A percentile compares a stretch with the other conserved stretches of the same genome.
phyloP scores from a whole-genome alignment of 2,888 invertebrate genomes.

The Rhamnusium bicolor region DNA sequence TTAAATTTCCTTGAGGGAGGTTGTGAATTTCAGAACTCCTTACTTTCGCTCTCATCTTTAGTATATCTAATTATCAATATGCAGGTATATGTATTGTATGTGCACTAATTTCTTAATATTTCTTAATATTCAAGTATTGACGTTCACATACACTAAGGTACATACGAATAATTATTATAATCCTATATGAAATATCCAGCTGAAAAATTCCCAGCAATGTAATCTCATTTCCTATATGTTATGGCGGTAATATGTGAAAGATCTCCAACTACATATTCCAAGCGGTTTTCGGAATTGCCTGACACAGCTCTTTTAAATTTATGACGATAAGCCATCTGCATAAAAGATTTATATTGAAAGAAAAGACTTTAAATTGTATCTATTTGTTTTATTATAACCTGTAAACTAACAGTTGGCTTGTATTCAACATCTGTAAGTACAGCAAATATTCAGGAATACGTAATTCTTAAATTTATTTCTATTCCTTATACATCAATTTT shows the following conservation, averaged over 20 bases:
- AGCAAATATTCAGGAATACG: neutral
- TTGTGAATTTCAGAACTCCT: too few species aligned
- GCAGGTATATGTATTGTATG: too few species aligned
- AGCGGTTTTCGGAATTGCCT: neutral
- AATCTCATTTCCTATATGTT: neutral
- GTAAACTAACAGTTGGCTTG: constrained; percentile 2
- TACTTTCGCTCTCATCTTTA: too few species aligned
- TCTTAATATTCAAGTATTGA: too few species aligned
- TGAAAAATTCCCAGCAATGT: neutral
- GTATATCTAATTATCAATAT: too few species aligned
- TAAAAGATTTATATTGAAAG: neutral
- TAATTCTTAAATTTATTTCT: neutral
- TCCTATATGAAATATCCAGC: neutral
- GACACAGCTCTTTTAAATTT: constrained; percentile 6
- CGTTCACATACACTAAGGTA: too few species aligned
- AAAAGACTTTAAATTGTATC: constrained; percentile 2
- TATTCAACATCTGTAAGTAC: neutral
- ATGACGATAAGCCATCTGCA: constrained; percentile 7
- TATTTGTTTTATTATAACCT: constrained; percentile 8
- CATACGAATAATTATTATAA: too few species aligned
- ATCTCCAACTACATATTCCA: neutral
- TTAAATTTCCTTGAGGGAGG: too few species aligned
- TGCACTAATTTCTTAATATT: too few species aligned
- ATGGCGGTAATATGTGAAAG: neutral
- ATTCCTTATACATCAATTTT: neutral